phyloP scores from a whole-genome alignment of 2,113 vertebrate species.

The Notarius lentiginosus region DNA sequence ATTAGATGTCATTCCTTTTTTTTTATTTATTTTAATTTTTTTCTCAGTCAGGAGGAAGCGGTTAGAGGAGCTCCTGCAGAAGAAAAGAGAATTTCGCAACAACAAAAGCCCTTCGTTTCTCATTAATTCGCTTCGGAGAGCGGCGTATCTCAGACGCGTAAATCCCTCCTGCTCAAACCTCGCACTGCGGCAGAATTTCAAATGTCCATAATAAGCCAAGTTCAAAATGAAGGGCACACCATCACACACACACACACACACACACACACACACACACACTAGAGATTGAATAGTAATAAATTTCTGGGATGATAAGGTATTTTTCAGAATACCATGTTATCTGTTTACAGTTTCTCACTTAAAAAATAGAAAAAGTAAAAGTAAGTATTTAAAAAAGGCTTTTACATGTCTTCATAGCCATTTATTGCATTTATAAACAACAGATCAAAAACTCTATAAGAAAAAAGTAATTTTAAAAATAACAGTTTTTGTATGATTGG shows the following conservation, averaged over 20 bases:
- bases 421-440: background rate
- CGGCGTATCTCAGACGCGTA: constrained; percentile 70
- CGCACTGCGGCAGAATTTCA: constrained; percentile 72
- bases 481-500: too few relatives aligned
- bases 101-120: constrained; percentile 71
- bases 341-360: background rate
- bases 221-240: constrained; percentile 68
- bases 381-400: background rate
- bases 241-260: background rate
- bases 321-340: background rate
- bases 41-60: constrained; percentile 65
- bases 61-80: constrained; percentile 68
- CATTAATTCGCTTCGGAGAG: constrained; percentile 67
- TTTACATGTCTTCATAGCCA: background rate
- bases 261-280: constrained; percentile 17
- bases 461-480: too few relatives aligned
- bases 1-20: constrained; percentile 85
- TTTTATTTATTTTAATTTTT: constrained; percentile 39
- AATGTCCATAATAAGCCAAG: constrained; percentile 74
- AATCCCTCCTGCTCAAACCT: constrained; percentile 73
- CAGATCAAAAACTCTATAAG: background rate
- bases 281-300: constrained; percentile 8
- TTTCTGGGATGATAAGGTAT: background rate
- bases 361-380: background rate
- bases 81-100: constrained; percentile 76